phyloP scores from a whole-genome alignment of 1,140 invertebrate species.

The Globodera rostochiensis region DNA sequence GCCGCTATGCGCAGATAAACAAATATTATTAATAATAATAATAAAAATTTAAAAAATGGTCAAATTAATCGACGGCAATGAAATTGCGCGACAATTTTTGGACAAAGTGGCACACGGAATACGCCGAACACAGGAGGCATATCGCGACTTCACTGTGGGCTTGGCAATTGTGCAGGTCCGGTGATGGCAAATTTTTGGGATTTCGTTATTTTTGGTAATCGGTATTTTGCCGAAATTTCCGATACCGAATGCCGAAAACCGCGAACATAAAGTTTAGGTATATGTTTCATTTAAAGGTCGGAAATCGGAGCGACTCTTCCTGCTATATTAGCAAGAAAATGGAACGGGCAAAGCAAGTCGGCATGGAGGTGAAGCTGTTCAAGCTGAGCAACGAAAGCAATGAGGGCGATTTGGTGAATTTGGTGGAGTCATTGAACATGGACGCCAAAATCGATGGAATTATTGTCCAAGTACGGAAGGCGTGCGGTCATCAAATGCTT shows the following conservation, averaged over 20 bases:
- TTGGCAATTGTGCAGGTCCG: constrained; percentile 63
- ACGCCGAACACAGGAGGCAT: constrained; percentile 38
- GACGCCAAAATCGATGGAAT: constrained; percentile 61
- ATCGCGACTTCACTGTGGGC: constrained; percentile 52
- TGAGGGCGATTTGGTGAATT: constrained; percentile 73
- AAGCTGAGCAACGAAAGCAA: constrained; percentile 80
- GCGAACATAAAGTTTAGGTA: not conserved
- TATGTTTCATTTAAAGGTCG: constrained; percentile 72
- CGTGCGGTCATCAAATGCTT: not conserved
- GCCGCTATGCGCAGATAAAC: too few relatives aligned
- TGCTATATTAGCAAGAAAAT: constrained; percentile 97
- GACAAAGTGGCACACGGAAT: constrained; percentile 47
- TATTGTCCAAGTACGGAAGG: constrained; percentile 55
- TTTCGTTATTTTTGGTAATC: too few relatives aligned
- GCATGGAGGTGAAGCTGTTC: constrained; percentile 81
- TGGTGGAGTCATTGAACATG: constrained; percentile 20
- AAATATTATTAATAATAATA: not conserved
- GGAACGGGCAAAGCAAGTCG: constrained; percentile 86
- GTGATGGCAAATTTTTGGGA: not conserved
- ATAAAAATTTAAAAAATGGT: constrained; percentile 25
- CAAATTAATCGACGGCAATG: constrained; percentile 61
- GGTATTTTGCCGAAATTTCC: constrained; percentile 13
- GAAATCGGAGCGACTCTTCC: constrained; percentile 93
- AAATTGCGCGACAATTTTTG: constrained; percentile 56
- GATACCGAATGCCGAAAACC: too few relatives aligned